A percentile compares a stretch with the other conserved stretches of the same genome.
These are phyloP conservation scores for Ochropleura leucogaster DNA, from an alignment of 2,888 invertebrate species.

Conservation along the genomic window DNA sequence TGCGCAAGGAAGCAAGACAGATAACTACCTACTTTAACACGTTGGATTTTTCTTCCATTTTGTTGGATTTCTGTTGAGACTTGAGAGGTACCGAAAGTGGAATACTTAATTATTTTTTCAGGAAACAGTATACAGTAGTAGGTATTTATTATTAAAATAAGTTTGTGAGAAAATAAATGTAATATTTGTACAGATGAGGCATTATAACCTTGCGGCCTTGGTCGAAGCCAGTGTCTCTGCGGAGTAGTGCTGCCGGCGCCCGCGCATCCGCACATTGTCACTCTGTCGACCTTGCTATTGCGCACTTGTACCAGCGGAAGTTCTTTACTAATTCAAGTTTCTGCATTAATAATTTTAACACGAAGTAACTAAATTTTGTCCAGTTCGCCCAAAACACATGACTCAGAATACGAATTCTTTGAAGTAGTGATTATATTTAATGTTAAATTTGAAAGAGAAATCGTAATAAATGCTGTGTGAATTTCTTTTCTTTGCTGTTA, in stretches of 20 bases:
- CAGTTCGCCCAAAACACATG: slow-evolving; percentile 21
- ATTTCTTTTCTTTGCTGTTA: slow-evolving; percentile 19
- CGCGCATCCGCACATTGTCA: slow-evolving; percentile 53
- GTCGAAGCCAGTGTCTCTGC: slow-evolving; percentile 30
- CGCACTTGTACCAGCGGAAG: slow-evolving; percentile 52
- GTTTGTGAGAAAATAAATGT: slow-evolving; percentile 26
- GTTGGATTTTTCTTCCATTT: slow-evolving; percentile 28
- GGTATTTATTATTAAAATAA: neutral
- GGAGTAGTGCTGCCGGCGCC: slow-evolving; percentile 16
- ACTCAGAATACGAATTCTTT: slow-evolving; percentile 18
- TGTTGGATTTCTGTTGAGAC: slow-evolving; percentile 15
- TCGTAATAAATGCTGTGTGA: slow-evolving; percentile 2
- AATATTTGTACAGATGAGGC: slow-evolving; percentile 57
- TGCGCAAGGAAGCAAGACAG: slow-evolving; percentile 16
- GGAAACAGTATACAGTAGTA: neutral
- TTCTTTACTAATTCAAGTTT: slow-evolving; percentile 30
- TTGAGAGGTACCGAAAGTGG: neutral
- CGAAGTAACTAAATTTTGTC: neutral
- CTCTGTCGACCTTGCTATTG: slow-evolving; percentile 51
- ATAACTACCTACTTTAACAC: slow-evolving; percentile 21
- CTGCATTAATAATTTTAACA: slow-evolving; percentile 23
- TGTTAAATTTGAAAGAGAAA: slow-evolving; percentile 11
- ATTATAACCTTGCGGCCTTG: slow-evolving; percentile 59
- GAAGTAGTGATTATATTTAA: neutral
- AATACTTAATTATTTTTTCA: neutral